Evolutionary conservation across 2,888 invertebrate species (phyloP).

Genomic region (Eristalis tenax): DNA sequence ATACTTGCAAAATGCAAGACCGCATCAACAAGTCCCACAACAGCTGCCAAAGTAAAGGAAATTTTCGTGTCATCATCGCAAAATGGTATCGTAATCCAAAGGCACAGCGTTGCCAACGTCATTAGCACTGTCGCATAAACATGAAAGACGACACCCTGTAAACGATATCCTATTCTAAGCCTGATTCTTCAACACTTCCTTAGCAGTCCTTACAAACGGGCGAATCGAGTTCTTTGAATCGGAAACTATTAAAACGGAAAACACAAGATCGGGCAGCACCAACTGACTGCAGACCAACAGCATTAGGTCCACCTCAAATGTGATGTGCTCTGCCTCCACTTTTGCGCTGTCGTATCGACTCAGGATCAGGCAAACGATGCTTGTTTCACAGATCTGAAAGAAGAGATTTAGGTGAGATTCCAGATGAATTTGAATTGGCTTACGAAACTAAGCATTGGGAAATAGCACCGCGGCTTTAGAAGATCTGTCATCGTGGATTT

Average conservation of each 20-base stretch:
- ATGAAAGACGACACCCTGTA: slow-evolving; percentile 15
- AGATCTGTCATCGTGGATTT: background rate
- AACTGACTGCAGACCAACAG: background rate
- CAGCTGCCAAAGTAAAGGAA: background rate
- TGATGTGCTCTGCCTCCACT: background rate
- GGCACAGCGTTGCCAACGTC: background rate
- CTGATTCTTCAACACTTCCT: background rate
- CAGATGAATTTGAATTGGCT: background rate
- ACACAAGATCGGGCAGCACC: slow-evolving; percentile 10
- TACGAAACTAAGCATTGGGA: slow-evolving; percentile 6
- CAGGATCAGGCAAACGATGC: background rate
- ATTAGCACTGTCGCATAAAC: background rate
- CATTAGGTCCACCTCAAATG: background rate
- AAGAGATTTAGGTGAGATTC: background rate
- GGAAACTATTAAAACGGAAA: background rate
- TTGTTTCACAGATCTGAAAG: background rate
- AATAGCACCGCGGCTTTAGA: slow-evolving; percentile 22
- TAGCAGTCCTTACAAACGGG: slow-evolving; percentile 13
- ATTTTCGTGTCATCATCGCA: slow-evolving; percentile 3
- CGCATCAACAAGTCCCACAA: background rate
- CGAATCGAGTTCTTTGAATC: slow-evolving; percentile 23
- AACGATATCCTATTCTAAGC: background rate
- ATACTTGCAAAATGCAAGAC: slow-evolving; percentile 14
- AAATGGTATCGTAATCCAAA: background rate
- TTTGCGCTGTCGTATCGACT: background rate